Base-by-base conservation (phyloP, 1,140 invertebrate species). In the Oedothorax gibbosus region DNA sequence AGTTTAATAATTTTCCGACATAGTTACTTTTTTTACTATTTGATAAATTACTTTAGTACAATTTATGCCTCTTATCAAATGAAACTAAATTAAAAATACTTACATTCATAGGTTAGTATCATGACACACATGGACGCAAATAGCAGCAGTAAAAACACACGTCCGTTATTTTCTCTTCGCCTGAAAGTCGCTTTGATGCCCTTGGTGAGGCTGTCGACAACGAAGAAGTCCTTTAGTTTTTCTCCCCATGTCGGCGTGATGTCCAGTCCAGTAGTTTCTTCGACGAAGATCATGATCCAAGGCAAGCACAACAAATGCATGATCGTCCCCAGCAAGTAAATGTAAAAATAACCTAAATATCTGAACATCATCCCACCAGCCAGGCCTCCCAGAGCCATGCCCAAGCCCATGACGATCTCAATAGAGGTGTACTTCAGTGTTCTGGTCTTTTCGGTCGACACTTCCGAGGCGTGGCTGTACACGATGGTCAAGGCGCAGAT, bases 391-490 rank as follows among this genome's bases (percentile, higher is more conserved):
- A 91, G 11, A 21, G 88, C 15, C 73, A 88, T 88, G 35, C 90
- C 90, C 84, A 91, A 85, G 18, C 90, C 77, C 21, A 91, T 87
- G 78, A 88, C 89, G n/a, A 60, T 77, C 12, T 91, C 87, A 12
- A 89, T 86, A n/a, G 91, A 11, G 94, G 94, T 8, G 95, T 91
- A 76, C 93, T 93, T 85, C n/a, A 72, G 12, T 0, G 84, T 85
- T 14, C 84, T n/a, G 3, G 35, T 79, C 15, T 49, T n/a, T 2
- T 9, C 56, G 4, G 75, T n/a, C 2, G 84, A 68, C 50, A 69
- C 65, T 62, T 85, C 84, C 20, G 76, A 69, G 2, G 66, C 75
- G 18, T 69, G 73, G 21, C 84, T 85, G 76, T 53, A 85, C 10
- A 79, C 49, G 0, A 79, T 56, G 21, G 75, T 69, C 49, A 85